Percentiles rank a stretch among this genome's conserved stretches.
Evolutionary conservation across 1,140 invertebrate genomes (phyloP).

Genomic region (Eumaeus atala): DNA sequence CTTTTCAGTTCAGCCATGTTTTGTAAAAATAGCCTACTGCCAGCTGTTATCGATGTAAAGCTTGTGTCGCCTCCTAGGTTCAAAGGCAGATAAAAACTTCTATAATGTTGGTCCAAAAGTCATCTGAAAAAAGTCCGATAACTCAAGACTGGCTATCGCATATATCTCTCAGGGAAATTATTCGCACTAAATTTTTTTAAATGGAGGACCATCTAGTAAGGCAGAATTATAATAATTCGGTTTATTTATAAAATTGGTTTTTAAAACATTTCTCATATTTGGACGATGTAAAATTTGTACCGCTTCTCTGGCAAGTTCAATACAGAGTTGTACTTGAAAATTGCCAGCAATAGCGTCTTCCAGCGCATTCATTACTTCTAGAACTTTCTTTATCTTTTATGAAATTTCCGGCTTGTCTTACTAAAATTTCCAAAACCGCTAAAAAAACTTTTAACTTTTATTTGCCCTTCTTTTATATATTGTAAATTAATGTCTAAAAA

Average conservation of each 20-base stretch:
- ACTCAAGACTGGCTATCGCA: background rate
- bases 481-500: background rate
- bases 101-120: background rate
- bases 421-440: background rate
- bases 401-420: background rate
- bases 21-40: constrained; percentile 13
- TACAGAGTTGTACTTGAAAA: too few species aligned
- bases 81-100: background rate
- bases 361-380: background rate
- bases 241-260: background rate
- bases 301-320: too few species aligned
- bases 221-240: constrained; percentile 6
- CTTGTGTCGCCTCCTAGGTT: background rate
- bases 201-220: constrained; percentile 8
- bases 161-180: background rate
- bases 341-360: too few species aligned
- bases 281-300: too few species aligned
- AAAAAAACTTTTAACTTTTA: background rate
- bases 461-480: background rate
- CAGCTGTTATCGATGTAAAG: constrained; percentile 1
- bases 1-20: background rate
- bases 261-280: background rate
- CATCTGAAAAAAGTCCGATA: background rate
- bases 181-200: constrained; percentile 1
- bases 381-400: background rate